Evolutionary conservation across 1,140 invertebrate species (phyloP), one percentile per base, ranked within the genome.

Genomic region (Caenorhabditis tropicalis): DNA sequence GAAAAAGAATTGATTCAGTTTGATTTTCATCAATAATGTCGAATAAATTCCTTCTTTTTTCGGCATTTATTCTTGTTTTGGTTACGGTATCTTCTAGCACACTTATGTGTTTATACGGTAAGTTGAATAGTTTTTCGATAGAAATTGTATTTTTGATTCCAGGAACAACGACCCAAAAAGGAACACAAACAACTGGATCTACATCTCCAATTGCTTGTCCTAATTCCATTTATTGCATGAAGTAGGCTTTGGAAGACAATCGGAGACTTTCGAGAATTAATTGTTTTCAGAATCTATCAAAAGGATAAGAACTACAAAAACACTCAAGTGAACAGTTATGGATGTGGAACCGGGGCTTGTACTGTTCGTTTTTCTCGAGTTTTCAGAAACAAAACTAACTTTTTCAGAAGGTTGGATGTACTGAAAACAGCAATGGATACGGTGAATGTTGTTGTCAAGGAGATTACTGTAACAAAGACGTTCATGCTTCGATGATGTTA

Each of bases 351-450:
- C n/a, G 36, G n/a, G 4, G 9, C 12, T 21, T 74, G 65, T 21
- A 4, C 33, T 12, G 65, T 74, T 24, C 3, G 36, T 19, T 27
- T 56, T 27, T 27, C 24, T 10, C 10, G 29, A 10, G 24, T n/a
- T 27, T 27, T 10, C n/a, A n/a, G 29, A 56, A 10, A 27, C 12
- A n/a, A 15, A 27, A 10, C 2, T 56, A 27, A 56, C 16, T 74
- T 74, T 74, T 74, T 24, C 65, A 74, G 65, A 74, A 21, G 2
- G 24, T 5, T 74, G 65, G 65, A 7, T 74, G 65, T 24, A 43
- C n/a, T 33, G n/a, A 24, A 4, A 43, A 74, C 21, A 43, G 36
- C 12, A 74, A 74, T n/a, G 65, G 65, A 43, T 74, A 46, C 65
- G 65, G 65, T 21, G 12, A 33, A 12, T 74, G 65, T 24, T 74